phyloP scores from a whole-genome alignment of 2,113 vertebrate genomes.

The Embiotoca jacksoni region DNA sequence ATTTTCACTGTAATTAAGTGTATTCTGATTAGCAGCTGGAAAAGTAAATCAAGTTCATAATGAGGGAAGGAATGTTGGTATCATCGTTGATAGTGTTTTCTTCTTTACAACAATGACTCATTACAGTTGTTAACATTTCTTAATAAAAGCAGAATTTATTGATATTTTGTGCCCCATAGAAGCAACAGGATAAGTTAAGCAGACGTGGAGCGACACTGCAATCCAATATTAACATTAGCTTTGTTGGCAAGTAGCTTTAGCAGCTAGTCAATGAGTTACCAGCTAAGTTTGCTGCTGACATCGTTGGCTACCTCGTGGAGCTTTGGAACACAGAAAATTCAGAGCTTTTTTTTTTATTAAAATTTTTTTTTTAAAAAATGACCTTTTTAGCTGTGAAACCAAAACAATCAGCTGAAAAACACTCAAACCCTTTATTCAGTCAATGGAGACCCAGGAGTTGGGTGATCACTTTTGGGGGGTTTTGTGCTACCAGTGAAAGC shows the following conservation, averaged over 20 bases:
- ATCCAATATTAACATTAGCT: not conserved
- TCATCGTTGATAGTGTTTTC: not conserved
- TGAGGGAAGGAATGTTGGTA: not conserved
- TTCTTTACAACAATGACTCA: not conserved
- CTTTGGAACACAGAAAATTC: too few species aligned
- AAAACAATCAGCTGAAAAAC: not conserved
- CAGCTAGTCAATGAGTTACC: not conserved
- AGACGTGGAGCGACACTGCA: not conserved
- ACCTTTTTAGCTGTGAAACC: not conserved
- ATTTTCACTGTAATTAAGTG: constrained; percentile 14
- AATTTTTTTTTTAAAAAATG: too few species aligned
- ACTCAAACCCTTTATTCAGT: not conserved
- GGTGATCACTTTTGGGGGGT: too few species aligned
- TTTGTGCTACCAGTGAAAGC: too few species aligned
- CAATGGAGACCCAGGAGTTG: too few species aligned
- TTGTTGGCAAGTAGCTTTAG: not conserved
- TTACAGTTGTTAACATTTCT: not conserved
- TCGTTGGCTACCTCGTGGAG: too few species aligned
- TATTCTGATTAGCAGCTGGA: constrained; percentile 22
- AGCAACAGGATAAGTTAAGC: too few species aligned
- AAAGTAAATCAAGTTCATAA: constrained; percentile 19
- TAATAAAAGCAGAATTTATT: not conserved
- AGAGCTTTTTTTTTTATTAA: too few species aligned
- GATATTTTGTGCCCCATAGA: not conserved
- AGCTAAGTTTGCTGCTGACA: too few species aligned